phyloP scores from a whole-genome alignment of 1,140 invertebrate species.

The Heliconius eleuchia region DNA sequence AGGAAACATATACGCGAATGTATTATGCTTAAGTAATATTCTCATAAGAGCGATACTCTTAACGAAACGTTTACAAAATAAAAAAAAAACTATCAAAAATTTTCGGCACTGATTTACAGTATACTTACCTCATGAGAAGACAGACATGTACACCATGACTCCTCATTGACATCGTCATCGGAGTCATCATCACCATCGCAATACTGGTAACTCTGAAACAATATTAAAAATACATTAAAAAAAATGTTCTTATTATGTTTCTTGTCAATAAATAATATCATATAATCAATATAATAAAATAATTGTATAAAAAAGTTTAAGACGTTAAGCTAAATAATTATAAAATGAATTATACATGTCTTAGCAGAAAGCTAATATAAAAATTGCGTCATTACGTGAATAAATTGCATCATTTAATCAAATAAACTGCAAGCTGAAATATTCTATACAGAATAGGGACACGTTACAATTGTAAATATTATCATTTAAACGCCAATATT shows the following conservation, averaged over 20 bases:
- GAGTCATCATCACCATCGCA: constrained; percentile 65
- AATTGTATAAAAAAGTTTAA: not conserved
- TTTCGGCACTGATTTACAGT: not conserved
- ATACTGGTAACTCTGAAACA: constrained; percentile 57
- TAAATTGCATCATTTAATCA: not conserved
- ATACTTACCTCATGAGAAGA: constrained; percentile 65
- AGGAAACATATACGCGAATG: too few species aligned
- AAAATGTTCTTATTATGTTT: not conserved
- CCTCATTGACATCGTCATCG: constrained; percentile 60
- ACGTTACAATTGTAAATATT: not conserved
- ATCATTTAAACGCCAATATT: not conserved
- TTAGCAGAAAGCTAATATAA: not conserved
- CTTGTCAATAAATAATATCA: not conserved
- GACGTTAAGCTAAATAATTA: not conserved
- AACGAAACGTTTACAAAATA: too few species aligned
- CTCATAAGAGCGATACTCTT: too few species aligned
- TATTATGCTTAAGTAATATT: too few species aligned
- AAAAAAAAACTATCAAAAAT: too few species aligned
- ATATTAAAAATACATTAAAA: not conserved
- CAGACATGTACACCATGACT: constrained; percentile 68
- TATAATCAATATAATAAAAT: too few species aligned
- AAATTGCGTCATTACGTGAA: not conserved
- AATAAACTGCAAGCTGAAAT: not conserved
- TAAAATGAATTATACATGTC: not conserved
- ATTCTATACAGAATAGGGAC: not conserved